phyloP scores from a whole-genome alignment of 2,797 vertebrate species.

The Notoglanidium macrostoma region DNA sequence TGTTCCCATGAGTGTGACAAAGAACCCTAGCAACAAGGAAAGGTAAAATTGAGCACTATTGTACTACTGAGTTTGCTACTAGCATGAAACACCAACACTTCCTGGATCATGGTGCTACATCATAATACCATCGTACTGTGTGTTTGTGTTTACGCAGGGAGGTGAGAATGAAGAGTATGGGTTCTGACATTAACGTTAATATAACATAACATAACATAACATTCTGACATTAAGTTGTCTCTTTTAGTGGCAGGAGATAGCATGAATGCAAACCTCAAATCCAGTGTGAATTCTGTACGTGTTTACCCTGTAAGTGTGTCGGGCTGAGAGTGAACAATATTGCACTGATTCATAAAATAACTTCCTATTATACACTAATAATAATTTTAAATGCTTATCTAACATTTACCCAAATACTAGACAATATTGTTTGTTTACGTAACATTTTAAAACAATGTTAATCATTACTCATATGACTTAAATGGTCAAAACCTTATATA shows the following conservation, averaged over 20 bases:
- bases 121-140: not conserved
- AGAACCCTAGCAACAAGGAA: not conserved
- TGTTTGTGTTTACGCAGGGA: not conserved
- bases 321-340: constrained; percentile 43
- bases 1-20: not conserved
- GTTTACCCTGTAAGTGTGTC: not conserved
- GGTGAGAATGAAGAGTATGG: not conserved
- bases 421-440: constrained; percentile 67
- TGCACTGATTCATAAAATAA: constrained; percentile 61
- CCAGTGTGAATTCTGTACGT: not conserved
- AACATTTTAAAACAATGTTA: constrained; percentile 57
- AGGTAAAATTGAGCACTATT: not conserved
- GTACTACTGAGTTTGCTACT: not conserved
- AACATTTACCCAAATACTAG: constrained; percentile 63
- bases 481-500: constrained; percentile 40
- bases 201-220: too few species aligned
- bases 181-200: not conserved
- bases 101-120: not conserved
- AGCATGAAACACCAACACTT: not conserved
- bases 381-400: constrained; percentile 45
- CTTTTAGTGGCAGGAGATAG: not conserved
- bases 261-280: not conserved
- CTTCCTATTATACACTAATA: constrained; percentile 43
- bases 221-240: not conserved
- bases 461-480: constrained; percentile 34